These are phyloP conservation scores for Circaetus gallicus DNA, from an alignment of 2,113 vertebrate species.

Conservation along the genomic window DNA sequence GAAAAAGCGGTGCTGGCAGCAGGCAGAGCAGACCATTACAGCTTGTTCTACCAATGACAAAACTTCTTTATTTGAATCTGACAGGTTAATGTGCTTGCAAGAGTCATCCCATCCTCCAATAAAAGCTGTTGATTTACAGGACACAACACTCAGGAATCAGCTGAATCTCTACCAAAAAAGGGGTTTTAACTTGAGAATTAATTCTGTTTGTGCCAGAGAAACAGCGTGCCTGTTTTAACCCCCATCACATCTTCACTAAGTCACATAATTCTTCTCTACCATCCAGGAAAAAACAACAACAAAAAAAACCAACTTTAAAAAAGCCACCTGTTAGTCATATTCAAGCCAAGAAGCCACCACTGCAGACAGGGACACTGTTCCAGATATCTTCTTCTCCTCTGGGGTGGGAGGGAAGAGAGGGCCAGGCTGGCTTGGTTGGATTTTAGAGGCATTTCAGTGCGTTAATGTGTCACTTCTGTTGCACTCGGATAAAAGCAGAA, in stretches of 20 bases:
- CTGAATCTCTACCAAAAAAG: neutral
- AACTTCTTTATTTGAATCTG: neutral
- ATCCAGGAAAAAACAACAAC: too few species aligned
- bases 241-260: neutral
- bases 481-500: neutral
- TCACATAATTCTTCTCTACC: neutral
- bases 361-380: neutral
- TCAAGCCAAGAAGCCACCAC: neutral
- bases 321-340: neutral
- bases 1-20: neutral
- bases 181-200: neutral
- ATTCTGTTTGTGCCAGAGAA: neutral
- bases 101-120: neutral
- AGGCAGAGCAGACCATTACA: neutral
- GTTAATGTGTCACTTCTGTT: neutral
- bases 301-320: neutral
- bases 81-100: neutral
- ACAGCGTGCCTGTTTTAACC: accelerated
- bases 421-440: neutral
- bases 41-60: neutral
- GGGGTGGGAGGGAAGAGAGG: neutral
- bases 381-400: neutral
- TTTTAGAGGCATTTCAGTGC: neutral
- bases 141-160: neutral
- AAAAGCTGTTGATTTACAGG: neutral